phyloP scores from a whole-genome alignment of 1,140 invertebrate species.

The Magallana angulata region DNA sequence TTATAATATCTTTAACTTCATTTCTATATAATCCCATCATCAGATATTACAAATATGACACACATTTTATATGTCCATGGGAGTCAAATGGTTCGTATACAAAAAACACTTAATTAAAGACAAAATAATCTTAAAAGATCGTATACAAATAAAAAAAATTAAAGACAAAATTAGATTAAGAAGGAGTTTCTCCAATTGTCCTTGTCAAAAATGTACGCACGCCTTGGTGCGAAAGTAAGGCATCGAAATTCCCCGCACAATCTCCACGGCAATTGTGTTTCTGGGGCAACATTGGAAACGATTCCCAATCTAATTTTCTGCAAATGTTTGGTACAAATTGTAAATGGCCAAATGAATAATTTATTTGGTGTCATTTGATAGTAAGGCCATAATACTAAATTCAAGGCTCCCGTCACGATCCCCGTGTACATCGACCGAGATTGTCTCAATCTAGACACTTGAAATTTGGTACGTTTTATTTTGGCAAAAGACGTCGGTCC shows the following conservation, averaged over 20 bases:
- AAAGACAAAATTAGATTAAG: too few relatives aligned
- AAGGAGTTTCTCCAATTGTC: too few relatives aligned
- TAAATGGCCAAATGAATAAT: slow-evolving; percentile 34
- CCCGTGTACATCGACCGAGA: background rate
- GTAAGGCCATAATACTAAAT: slow-evolving; percentile 24
- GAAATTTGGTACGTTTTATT: background rate
- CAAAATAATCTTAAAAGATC: too few relatives aligned
- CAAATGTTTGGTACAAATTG: slow-evolving; percentile 17
- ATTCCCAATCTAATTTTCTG: slow-evolving; percentile 25
- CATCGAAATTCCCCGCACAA: background rate
- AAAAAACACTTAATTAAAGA: too few relatives aligned
- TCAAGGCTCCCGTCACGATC: background rate
- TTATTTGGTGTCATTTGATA: slow-evolving; percentile 31
- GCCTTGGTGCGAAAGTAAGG: too few relatives aligned
- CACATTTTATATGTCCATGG: too few relatives aligned
- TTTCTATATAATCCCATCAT: too few relatives aligned
- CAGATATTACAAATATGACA: too few relatives aligned
- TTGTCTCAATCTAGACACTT: background rate
- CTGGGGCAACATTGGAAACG: background rate
- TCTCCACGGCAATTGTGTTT: background rate
- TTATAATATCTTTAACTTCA: too few relatives aligned
- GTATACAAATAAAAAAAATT: too few relatives aligned
- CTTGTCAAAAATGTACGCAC: too few relatives aligned
- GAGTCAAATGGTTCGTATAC: too few relatives aligned
- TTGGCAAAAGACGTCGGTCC: background rate